Base-by-base conservation (phyloP, 2,888 invertebrate genomes). In the Melanophora roralis region DNA sequence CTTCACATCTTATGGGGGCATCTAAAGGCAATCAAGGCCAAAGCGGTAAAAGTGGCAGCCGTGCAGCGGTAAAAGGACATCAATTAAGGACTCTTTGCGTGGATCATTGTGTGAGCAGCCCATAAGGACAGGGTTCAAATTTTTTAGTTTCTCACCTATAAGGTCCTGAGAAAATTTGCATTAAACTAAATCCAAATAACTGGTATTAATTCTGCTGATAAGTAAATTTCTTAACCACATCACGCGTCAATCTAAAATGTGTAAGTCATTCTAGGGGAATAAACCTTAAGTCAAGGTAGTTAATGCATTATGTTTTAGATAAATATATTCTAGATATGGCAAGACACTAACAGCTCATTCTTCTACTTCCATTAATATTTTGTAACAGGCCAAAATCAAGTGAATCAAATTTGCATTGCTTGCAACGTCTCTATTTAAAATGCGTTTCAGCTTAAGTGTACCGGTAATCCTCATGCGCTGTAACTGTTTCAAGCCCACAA, bases 91-190 rank as follows among this genome's bases (percentile, higher is more conserved):
- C 86, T 96, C 96, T 84, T 95, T 95, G 69, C 94, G 92, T 0
- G 95, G 94, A 90, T 96, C 95, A 82, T 94, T 93, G 81, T 95
- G 93, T 0, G 95, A 93, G 88, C 97, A 97, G 45, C 96, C 96
- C 82, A 97, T 91, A 78, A 96, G 94, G 81, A 95, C 95, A 0
- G 94, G 93, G 32, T 93, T 93, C 84, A 96, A 91, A 34, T 93
- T 92, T 82, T 92, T 92, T 62, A 96, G 89, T 1, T 93, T 91
- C 84, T 93, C 93, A 78, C 95, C 95, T 81, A 94, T 94, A 51
- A 96, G 90, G 76, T 94, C 93, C 40, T 93, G 92, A 0, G 96
- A 96, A 69, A 93, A 92, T 12, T 93, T 93, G 87, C 96, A 97
- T 38, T 95, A 92, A 23, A 96, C 84, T 49, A 88, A 89, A 11